Evolutionary conservation across 2,797 vertebrate genomes (phyloP).

Genomic region (Lutjanus argentimaculatus): DNA sequence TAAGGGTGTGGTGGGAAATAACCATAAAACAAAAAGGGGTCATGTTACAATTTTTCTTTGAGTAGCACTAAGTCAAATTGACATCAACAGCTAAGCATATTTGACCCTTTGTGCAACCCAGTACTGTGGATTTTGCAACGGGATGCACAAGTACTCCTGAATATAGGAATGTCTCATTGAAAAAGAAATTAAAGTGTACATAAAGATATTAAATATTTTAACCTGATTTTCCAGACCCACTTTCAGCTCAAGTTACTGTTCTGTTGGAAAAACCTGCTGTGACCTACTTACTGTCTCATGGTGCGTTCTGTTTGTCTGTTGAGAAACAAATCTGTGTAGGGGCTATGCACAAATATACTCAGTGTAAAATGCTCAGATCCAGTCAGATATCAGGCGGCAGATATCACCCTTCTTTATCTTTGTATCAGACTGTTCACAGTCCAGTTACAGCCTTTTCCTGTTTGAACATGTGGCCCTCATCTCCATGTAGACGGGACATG

Average conservation of each 20-base stretch:
- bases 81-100: too few relatives aligned
- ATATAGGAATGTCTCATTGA: too few relatives aligned
- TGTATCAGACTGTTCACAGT: not conserved
- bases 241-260: not conserved
- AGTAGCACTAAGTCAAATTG: too few relatives aligned
- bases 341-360: not conserved
- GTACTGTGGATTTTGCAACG: too few relatives aligned
- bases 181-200: too few relatives aligned
- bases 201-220: not conserved
- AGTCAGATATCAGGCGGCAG: constrained; percentile 11
- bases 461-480: constrained; percentile 77
- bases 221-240: not conserved
- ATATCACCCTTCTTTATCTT: constrained; percentile 18
- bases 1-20: too few relatives aligned
- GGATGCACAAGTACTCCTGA: too few relatives aligned
- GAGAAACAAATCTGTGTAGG: not conserved
- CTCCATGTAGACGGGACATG: constrained; percentile 48
- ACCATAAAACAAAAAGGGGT: too few relatives aligned
- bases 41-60: too few relatives aligned
- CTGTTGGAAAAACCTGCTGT: not conserved
- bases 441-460: constrained; percentile 76
- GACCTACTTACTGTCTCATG: not conserved
- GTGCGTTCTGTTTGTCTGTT: too few relatives aligned
- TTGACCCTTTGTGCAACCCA: too few relatives aligned
- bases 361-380: constrained; percentile 11